Evolutionary conservation across 2,888 invertebrate genomes (phyloP), one percentile per base, ranked within the genome.

Genomic region (Prosapia bicincta): DNA sequence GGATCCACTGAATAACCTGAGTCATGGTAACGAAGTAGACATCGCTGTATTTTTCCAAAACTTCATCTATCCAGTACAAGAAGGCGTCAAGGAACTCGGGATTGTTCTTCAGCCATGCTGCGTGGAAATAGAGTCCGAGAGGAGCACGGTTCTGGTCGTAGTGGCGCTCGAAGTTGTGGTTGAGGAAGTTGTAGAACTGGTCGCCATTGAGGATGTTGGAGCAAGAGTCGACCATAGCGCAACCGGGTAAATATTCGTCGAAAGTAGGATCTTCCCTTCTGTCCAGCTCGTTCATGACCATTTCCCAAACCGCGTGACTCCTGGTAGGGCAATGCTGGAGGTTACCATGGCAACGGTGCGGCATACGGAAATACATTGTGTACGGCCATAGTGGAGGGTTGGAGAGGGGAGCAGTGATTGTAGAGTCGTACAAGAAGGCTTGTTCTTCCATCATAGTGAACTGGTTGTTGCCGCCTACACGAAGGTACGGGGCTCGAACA

Each of bases 381-480:
- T 98, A 98, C 2, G 98, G 98, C 98, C 98, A 98, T 80, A 96
- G 90, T 72, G 97, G 97, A 24, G 95, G 95, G 84, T 96, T 95
- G 80, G 93, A 94, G 43, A 96, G 88, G 0, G 96, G 94, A 0
- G 96, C 95, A 0, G 96, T 96, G 84, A 98, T 96, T 71, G 97
- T 97, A 66, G 97, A 96, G 85, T 98, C 98, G 84, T 98, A 98
- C 69, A 95, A 87, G 90, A 97, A 97, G 13, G 95, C 95, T 84
- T 96, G 94, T 85, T 97, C 96, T 85, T 95, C 94, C 97, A 98
- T 96, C 96, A 98, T 97, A 82, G 95, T 94, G 87, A 97, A 98
- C 86, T 97, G 97, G 85, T 95, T 95, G 88, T 97, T 96, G 70
- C 97, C 97, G 78, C 97, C 97, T 6, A 97, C 95, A 72, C 96